These are phyloP conservation scores for Syrrhaptes paradoxus DNA, from an alignment of 2,113 vertebrate genomes.

Conservation along the genomic window DNA sequence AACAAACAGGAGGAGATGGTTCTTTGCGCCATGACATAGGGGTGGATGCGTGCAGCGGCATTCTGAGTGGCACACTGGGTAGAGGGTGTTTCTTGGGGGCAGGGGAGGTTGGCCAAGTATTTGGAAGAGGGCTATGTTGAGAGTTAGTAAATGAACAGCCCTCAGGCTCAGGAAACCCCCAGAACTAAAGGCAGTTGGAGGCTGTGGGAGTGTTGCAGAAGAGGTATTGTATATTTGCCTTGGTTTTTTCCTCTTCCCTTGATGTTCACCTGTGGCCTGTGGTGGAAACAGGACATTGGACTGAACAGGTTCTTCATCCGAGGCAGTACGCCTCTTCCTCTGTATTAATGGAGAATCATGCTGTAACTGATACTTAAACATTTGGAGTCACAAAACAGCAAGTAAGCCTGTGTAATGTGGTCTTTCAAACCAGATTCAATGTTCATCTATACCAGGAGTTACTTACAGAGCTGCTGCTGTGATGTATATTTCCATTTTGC, in stretches of 20 bases:
- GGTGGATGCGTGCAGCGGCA: not conserved
- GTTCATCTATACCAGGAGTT: not conserved
- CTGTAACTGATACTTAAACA: not conserved
- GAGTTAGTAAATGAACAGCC: not conserved
- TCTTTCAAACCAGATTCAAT: not conserved
- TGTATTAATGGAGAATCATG: not conserved
- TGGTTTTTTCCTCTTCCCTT: not conserved
- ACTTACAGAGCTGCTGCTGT: not conserved
- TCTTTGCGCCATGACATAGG: fast-evolving
- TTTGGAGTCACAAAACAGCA: not conserved
- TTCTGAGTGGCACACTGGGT: not conserved
- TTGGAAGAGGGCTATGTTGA: not conserved
- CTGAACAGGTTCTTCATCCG: not conserved
- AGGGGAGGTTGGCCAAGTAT: not conserved
- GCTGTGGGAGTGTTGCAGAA: not conserved
- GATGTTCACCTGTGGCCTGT: not conserved
- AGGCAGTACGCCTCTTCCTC: not conserved
- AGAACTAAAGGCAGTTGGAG: not conserved
- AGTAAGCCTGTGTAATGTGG: not conserved
- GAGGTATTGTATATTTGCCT: not conserved
- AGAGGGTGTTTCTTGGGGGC: not conserved
- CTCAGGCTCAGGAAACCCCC: not conserved
- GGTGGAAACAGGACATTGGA: not conserved
- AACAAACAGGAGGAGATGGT: not conserved
- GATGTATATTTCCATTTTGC: not conserved